Evolutionary conservation across 1,140 invertebrate genomes (phyloP).

Genomic region (Homarus americanus): DNA sequence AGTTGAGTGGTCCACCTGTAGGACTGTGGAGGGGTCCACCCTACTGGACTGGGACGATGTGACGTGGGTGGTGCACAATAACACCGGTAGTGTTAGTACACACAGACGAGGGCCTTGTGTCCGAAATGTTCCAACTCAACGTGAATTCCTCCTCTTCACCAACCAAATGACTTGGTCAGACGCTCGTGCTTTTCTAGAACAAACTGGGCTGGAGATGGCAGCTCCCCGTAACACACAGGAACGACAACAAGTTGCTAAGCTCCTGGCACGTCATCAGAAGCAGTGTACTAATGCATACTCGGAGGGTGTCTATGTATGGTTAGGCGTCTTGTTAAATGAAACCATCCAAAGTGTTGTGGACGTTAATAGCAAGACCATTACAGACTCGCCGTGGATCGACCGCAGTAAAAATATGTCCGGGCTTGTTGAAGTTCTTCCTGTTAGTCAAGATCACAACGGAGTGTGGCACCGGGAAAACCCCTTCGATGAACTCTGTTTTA

Average conservation of each 20-base stretch:
- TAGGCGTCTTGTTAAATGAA: background rate
- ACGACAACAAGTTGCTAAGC: background rate
- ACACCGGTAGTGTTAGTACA: background rate
- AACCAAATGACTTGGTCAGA: slow-evolving; percentile 27
- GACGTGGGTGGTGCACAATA: slow-evolving; percentile 29
- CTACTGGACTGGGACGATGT: background rate
- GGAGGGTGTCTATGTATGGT: slow-evolving; percentile 35
- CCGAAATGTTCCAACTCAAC: background rate
- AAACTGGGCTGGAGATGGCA: slow-evolving; percentile 20
- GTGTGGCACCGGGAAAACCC: background rate
- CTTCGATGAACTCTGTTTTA: background rate
- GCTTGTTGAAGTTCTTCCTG: too few species aligned
- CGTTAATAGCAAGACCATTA: background rate
- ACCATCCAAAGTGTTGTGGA: background rate
- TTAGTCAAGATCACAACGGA: slow-evolving; percentile 33
- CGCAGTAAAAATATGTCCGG: too few species aligned
- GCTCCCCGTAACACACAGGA: background rate
- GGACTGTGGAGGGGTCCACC: background rate
- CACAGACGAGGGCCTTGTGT: slow-evolving; percentile 25
- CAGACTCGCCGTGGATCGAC: too few species aligned
- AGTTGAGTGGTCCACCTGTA: slow-evolving; percentile 2
- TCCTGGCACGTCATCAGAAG: background rate
- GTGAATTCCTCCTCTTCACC: slow-evolving; percentile 26
- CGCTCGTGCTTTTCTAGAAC: background rate
- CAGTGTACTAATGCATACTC: slow-evolving; percentile 40